phyloP scores from a whole-genome alignment of 2,797 vertebrate genomes.

The Neostethus bicornis region DNA sequence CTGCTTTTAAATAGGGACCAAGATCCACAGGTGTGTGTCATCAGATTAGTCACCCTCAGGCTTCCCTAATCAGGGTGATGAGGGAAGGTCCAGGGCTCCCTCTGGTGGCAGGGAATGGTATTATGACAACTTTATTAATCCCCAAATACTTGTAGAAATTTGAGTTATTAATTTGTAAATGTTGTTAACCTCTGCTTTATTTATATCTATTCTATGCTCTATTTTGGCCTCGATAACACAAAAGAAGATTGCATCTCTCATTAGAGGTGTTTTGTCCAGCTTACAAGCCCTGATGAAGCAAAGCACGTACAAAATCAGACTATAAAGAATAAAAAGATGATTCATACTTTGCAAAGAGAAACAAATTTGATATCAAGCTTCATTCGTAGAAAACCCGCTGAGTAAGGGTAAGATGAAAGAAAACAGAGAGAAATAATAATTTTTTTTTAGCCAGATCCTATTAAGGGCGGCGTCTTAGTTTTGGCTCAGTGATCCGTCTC shows the following conservation, averaged over 20 bases:
- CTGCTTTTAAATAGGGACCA: too few relatives aligned
- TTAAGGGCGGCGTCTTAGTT: conserved; percentile 80
- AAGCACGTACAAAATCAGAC: conserved; percentile 10
- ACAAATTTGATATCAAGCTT: conserved; percentile 52
- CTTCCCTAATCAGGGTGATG: too few relatives aligned
- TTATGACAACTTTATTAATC: too few relatives aligned
- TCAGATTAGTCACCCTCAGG: too few relatives aligned
- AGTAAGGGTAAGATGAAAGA: conserved; percentile 59
- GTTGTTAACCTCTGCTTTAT: too few relatives aligned
- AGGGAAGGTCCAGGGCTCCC: too few relatives aligned
- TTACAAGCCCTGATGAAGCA: conserved; percentile 12
- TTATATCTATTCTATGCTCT: not conserved
- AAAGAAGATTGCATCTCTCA: not conserved
- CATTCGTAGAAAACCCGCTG: conserved; percentile 59
- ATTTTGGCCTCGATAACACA: not conserved
- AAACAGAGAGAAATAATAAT: conserved; percentile 64
- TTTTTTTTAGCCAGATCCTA: conserved; percentile 74
- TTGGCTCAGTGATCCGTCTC: conserved; percentile 80
- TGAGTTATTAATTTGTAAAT: too few relatives aligned
- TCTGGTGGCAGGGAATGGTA: too few relatives aligned
- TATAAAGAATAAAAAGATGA: conserved; percentile 17
- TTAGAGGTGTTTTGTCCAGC: not conserved
- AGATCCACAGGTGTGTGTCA: too few relatives aligned
- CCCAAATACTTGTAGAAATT: too few relatives aligned
- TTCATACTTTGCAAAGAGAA: conserved; percentile 37